Base-by-base conservation (phyloP, 2,888 invertebrate species). In the Mycalesis mineus region DNA sequence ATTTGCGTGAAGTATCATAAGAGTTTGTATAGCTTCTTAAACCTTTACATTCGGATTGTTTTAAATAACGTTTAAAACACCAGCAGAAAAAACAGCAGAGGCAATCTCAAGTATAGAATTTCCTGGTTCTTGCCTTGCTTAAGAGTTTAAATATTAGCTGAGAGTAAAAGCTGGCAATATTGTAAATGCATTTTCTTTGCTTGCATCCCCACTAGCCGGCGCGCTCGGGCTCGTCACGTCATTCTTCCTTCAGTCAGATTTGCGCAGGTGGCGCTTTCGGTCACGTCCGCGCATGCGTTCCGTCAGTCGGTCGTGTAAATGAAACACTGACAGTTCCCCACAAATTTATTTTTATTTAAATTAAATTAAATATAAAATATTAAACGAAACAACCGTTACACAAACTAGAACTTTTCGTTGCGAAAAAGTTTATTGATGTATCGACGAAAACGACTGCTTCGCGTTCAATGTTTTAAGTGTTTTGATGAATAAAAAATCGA, bases 201-300 rank as follows among this genome's bases (percentile, higher is more conserved):
- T 51, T 47, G 62, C 51, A 57, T 57, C 55, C 62, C 54, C 47
- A 44, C 14, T 14, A 49, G 41, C 58, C 53, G 55, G 60, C 58
- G 53, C 56, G 48, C 41, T 55, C 54, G 53, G 48, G 55, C 64
- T 65, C 65, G 53, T 56, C 65, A 53, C 50, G 58, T 57, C 63
- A 64, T 60, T 68, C 63, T 69, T 73, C 72, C 66, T 64, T 68
- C 65, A 64, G 61, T 68, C 67, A 73, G 72, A 64, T 75, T 80
- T 80, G 83, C 83, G 81, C 82, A 82, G 76, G 77, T 80, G 77
- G 79, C 77, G 77, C 66, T 67, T 70, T 60, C 59, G 68, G 65
- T 55, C 63, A 64, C 60, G 66, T 74, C 71, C 68, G 74, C 77
- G 79, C 78, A 71, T 71, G 80, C 75, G 77, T 72, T 65, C 70